A percentile compares a stretch with the other conserved stretches of the same genome.
These are phyloP conservation scores for Phaethon lepturus DNA, from an alignment of 2,113 vertebrate species.

Conservation along the genomic window DNA sequence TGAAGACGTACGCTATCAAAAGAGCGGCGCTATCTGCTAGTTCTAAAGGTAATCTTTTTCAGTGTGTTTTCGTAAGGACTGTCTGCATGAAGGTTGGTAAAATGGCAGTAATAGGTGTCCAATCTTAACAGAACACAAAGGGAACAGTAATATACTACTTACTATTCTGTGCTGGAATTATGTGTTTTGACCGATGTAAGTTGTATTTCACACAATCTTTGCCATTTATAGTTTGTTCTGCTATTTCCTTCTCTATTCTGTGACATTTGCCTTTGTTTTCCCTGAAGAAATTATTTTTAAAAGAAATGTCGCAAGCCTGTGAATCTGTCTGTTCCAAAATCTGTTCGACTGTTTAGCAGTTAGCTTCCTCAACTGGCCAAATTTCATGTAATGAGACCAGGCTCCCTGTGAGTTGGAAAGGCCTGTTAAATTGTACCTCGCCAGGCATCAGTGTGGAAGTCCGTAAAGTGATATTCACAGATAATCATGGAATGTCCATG, in stretches of 20 bases:
- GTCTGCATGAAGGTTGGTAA: not conserved
- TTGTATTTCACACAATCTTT: not conserved
- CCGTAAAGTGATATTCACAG: not conserved
- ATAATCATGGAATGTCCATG: not conserved
- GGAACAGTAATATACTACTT: not conserved
- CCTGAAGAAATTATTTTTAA: not conserved
- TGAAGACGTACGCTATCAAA: constrained; percentile 98
- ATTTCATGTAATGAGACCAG: not conserved
- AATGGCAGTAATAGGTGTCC: not conserved
- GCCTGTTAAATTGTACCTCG: not conserved
- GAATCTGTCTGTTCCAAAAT: not conserved
- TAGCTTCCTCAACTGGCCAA: not conserved
- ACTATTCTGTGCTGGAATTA: not conserved
- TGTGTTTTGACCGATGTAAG: not conserved
- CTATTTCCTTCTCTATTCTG: not conserved
- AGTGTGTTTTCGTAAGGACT: not conserved
- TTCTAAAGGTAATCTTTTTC: constrained; percentile 88
- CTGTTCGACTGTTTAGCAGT: not conserved
- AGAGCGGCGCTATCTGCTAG: constrained; percentile 88
- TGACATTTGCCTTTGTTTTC: not conserved
- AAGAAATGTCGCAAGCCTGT: not conserved
- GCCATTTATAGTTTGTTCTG: not conserved
- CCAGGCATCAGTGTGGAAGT: not conserved
- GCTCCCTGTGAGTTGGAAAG: not conserved
- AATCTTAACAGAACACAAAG: not conserved